Percentiles rank a stretch among this genome's conserved stretches.
phyloP scores from a whole-genome alignment of 2,888 invertebrate species.

The Anorthoa munda region DNA sequence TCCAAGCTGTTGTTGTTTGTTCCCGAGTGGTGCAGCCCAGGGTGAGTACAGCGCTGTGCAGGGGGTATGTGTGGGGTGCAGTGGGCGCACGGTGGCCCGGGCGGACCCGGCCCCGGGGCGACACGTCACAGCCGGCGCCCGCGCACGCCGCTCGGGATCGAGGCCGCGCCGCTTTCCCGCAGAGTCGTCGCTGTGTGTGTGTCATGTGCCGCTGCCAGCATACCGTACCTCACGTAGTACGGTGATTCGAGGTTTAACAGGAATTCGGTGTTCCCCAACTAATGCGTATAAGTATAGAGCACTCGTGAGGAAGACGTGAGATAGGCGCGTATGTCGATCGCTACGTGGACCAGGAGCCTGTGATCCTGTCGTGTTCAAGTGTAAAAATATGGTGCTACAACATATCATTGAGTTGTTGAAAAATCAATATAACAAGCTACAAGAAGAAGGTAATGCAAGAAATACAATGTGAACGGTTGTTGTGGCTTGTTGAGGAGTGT shows the following conservation, averaged over 20 bases:
- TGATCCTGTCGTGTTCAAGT: background rate
- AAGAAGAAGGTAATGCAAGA: constrained; percentile 48
- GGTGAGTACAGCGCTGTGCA: constrained; percentile 66
- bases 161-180: constrained; percentile 79
- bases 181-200: constrained; percentile 63
- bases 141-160: constrained; percentile 71
- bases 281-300: background rate
- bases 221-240: constrained; percentile 29
- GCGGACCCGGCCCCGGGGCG: constrained; percentile 34
- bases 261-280: background rate
- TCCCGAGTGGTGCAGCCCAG: constrained; percentile 43
- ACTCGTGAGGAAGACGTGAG: background rate
- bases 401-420: background rate
- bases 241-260: background rate
- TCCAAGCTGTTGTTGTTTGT: constrained; percentile 59
- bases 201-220: constrained; percentile 58
- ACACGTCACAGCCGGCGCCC: constrained; percentile 71
- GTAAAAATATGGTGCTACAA: background rate
- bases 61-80: background rate
- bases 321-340: background rate
- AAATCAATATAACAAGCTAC: constrained; percentile 22
- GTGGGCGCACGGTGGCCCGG: background rate
- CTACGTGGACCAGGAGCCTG: background rate
- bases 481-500: constrained; percentile 44
- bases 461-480: constrained; percentile 58